A percentile compares a stretch with the other conserved stretches of the same genome.
Evolutionary conservation across 2,888 invertebrate genomes (phyloP).

Genomic region (Netelia fuscicornis): DNA sequence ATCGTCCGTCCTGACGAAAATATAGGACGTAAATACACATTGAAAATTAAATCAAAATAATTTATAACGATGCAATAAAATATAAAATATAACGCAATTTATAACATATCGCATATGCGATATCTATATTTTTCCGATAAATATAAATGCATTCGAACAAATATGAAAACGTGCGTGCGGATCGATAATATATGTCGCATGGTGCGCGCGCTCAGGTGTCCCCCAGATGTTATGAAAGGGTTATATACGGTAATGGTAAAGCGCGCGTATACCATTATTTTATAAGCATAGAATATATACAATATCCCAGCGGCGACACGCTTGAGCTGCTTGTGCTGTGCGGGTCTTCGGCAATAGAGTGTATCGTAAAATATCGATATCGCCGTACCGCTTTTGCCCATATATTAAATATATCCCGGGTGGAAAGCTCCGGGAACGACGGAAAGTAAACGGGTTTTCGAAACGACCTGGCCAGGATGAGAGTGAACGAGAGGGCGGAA

Average conservation of each 20-base stretch:
- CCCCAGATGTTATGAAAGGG: slow-evolving; percentile 38
- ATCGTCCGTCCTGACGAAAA: neutral
- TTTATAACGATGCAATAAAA: neutral
- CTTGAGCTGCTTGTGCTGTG: neutral
- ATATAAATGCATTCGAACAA: neutral
- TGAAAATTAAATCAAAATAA: neutral
- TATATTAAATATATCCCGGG: slow-evolving; percentile 30
- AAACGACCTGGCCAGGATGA: neutral
- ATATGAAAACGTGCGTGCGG: slow-evolving; percentile 18
- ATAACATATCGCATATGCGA: neutral
- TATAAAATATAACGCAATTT: neutral
- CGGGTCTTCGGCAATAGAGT: slow-evolving; percentile 25
- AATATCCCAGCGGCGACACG: neutral
- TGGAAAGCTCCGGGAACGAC: slow-evolving; percentile 19
- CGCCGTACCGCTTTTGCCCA: slow-evolving; percentile 24
- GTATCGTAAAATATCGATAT: slow-evolving; percentile 59
- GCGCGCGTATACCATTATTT: slow-evolving; percentile 47
- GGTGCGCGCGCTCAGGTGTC: slow-evolving; percentile 21
- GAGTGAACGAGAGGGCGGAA: slow-evolving; percentile 4
- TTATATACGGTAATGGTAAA: slow-evolving; percentile 49
- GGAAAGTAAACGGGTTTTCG: slow-evolving; percentile 31
- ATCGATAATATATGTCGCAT: slow-evolving; percentile 19
- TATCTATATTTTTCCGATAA: neutral
- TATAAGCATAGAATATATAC: slow-evolving; percentile 35
- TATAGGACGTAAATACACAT: neutral